A percentile compares a stretch with the other conserved stretches of the same genome.
Evolutionary conservation across 2,888 invertebrate genomes (phyloP).

Genomic region (Artemia sinica): DNA sequence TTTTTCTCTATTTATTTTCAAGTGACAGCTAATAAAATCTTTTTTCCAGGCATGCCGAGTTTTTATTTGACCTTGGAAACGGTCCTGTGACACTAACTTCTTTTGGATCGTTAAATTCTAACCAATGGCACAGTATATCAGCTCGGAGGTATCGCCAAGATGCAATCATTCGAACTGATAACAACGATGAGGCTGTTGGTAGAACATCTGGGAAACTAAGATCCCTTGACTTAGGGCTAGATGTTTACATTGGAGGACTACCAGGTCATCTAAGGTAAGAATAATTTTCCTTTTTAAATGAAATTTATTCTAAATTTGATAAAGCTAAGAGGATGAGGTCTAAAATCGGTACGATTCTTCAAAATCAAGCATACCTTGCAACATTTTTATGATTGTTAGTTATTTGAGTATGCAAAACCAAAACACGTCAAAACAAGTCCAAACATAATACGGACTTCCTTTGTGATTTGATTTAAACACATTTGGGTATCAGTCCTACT

Average conservation of each 20-base stretch:
- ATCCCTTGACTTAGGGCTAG: neutral
- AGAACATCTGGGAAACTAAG: conserved; percentile 2
- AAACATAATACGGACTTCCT: too few relatives aligned
- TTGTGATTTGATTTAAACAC: too few relatives aligned
- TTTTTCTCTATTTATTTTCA: too few relatives aligned
- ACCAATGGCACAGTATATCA: conserved; percentile 4
- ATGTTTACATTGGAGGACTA: conserved; percentile 9
- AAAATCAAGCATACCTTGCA: too few relatives aligned
- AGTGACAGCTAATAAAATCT: neutral
- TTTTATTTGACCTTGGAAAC: conserved; percentile 5
- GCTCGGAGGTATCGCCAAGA: conserved; percentile 11
- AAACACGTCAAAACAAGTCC: too few relatives aligned
- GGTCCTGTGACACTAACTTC: neutral
- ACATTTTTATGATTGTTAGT: too few relatives aligned
- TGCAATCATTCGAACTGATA: conserved; percentile 2
- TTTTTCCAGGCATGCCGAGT: conserved; percentile 10
- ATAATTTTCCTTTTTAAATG: too few relatives aligned
- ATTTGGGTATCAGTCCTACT: too few relatives aligned
- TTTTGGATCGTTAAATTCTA: neutral
- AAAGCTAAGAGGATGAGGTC: too few relatives aligned
- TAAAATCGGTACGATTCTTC: too few relatives aligned
- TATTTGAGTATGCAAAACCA: too few relatives aligned
- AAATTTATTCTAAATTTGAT: too few relatives aligned
- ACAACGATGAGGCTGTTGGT: neutral
- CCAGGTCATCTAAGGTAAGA: conserved; percentile 5